Conservation (phyloP, 2,888 invertebrate genomes). For the Brenthis daphne region DNA sequence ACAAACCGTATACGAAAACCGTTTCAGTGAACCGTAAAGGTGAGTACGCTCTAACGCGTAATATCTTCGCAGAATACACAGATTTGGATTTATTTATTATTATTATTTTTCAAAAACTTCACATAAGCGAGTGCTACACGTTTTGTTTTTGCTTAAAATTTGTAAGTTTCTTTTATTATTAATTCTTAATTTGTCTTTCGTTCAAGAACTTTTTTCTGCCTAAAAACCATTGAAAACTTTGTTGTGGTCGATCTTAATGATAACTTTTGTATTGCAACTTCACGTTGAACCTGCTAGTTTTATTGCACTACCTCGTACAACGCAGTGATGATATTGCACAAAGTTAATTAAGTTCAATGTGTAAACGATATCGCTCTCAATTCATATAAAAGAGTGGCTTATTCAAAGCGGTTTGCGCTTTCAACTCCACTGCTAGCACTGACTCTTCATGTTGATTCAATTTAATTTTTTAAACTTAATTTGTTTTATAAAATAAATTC, state of each 20-base stretch:
- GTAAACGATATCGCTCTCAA: conserved; percentile 45
- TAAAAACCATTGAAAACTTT: conserved; percentile 70
- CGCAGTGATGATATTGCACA: conserved; percentile 56
- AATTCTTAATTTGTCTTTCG: conserved; percentile 64
- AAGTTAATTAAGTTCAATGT: conserved; percentile 64
- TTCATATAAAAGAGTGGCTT: background rate
- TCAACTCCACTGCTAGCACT: background rate
- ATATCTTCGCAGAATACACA: too few species aligned
- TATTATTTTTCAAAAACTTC: too few species aligned
- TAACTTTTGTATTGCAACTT: conserved; percentile 61
- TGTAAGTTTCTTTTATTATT: conserved; percentile 60
- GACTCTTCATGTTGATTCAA: background rate
- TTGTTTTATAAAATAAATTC: background rate
- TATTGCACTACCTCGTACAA: conserved; percentile 50
- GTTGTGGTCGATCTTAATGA: conserved; percentile 64
- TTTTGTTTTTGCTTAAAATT: conserved; percentile 5
- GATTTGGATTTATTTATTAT: too few species aligned
- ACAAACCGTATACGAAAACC: too few species aligned
- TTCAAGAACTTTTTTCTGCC: conserved; percentile 70
- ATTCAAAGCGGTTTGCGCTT: too few species aligned
- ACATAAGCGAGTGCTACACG: background rate
- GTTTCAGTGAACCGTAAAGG: too few species aligned
- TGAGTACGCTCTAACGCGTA: too few species aligned
- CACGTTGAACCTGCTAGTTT: conserved; percentile 64
- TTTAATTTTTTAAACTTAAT: conserved; percentile 1